Conservation (phyloP, 2,888 invertebrate genomes). For the Tipula vernalis region DNA sequence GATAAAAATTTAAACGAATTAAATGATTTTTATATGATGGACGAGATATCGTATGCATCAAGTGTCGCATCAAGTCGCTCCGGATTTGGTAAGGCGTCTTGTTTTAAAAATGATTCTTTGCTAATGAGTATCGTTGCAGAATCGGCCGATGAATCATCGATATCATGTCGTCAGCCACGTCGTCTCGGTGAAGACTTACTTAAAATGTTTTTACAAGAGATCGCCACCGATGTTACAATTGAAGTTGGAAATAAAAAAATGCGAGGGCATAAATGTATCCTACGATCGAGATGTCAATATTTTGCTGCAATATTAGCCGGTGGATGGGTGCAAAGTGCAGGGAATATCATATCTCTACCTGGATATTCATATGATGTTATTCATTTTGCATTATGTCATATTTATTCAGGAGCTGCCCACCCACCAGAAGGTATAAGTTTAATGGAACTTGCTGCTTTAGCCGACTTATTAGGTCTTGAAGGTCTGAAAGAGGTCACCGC, state of each 20-base stretch:
- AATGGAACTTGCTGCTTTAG: constrained; percentile 74
- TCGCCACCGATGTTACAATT: constrained; percentile 76
- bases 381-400: constrained; percentile 83
- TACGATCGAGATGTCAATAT: constrained; percentile 83
- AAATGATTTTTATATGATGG: constrained; percentile 36
- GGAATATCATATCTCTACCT: constrained; percentile 72
- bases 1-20: constrained; percentile 30
- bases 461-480: constrained; percentile 81
- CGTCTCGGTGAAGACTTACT: constrained; percentile 75
- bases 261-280: constrained; percentile 82
- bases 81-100: constrained; percentile 36
- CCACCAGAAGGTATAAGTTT: constrained; percentile 79
- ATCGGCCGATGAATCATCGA: constrained; percentile 38
- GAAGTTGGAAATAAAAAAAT: constrained; percentile 73
- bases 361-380: constrained; percentile 73
- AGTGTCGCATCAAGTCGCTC: constrained; percentile 46
- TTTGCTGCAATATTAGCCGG: constrained; percentile 86
- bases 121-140: constrained; percentile 21
- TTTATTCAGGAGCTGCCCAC: constrained; percentile 84
- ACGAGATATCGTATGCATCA: constrained; percentile 42
- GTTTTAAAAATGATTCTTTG: not conserved
- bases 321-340: constrained; percentile 66
- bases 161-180: constrained; percentile 40
- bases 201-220: constrained; percentile 83
- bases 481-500: constrained; percentile 86